Evolutionary conservation across 2,888 invertebrate genomes (phyloP), one percentile per base, ranked within the genome.

Genomic region (Drosophila differens): DNA sequence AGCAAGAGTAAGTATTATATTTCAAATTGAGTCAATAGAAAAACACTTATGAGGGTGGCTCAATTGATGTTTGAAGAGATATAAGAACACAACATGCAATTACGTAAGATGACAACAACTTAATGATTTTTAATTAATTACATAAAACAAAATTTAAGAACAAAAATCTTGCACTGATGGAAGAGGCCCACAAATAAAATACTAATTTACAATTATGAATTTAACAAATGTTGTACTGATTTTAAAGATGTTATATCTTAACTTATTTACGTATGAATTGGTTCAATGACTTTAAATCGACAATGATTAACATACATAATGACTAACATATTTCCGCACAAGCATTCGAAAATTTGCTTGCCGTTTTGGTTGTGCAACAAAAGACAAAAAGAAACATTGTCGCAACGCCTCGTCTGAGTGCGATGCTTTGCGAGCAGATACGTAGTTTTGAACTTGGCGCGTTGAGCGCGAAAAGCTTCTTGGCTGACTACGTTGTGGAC

Each of bases 201-300:
- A 5, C 0, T 12, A 7, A 14, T 16, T 0, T 4, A 14, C 2
- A 47, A 22, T 47, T 47, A 16, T 9, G 7, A 2, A 47, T 16
- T 16, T 22, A 22, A 47, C 16, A 47, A 16, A 47, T 47, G 22
- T 25, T 25, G 2, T 16, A 16, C 4, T 16, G 7, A 47, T 9
- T 47, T 25, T 16, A 22, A 2, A 7, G 14, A 22, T 16, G 2
- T 16, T 7, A 4, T 4, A 2, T 22, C 1, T 47, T n/a, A n/a
- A n/a, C n/a, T n/a, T 12, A 33, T 51, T 51, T 19, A 3, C 14
- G 3, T 19, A 2, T 7, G n/a, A 12, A 10, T 22, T 54, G 55
- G 75, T 75, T 85, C 68, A 75, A 57, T 67, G 80, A 59, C 62
- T 70, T 53, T 41, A 49, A 49, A 12, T 4, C 16, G 25, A 25